Evolutionary conservation across 2,113 vertebrate genomes (phyloP).

Genomic region (Pelusios castaneus): DNA sequence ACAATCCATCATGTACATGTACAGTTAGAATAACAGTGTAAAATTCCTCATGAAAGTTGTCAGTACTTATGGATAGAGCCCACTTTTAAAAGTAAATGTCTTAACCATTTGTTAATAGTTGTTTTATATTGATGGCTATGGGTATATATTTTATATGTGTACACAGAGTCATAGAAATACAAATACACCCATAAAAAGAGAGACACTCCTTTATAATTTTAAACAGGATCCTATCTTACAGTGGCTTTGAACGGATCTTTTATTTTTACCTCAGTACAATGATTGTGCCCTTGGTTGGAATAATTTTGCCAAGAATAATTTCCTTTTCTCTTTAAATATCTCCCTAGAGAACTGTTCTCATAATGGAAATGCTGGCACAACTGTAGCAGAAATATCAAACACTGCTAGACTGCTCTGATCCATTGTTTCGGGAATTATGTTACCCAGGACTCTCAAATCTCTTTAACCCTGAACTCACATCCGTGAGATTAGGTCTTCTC

Average conservation of each 20-base stretch:
- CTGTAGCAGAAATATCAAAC: not conserved
- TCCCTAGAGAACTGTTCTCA: not conserved
- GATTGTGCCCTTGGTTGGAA: not conserved
- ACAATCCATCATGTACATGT: accelerated
- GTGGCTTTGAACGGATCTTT: not conserved
- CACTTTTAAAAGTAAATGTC: not conserved
- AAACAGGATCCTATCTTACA: not conserved
- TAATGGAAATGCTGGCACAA: not conserved
- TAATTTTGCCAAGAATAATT: not conserved
- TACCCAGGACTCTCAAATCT: not conserved
- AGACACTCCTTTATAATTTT: not conserved
- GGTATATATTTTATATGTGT: not conserved
- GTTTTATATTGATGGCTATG: not conserved
- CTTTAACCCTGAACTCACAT: not conserved
- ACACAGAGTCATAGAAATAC: not conserved
- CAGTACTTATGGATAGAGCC: accelerated
- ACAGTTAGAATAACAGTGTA: not conserved
- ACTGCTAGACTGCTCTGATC: not conserved
- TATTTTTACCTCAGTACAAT: not conserved
- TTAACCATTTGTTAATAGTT: not conserved
- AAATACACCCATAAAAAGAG: not conserved
- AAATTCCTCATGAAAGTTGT: not conserved
- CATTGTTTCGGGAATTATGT: not conserved
- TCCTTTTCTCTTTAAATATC: accelerated
- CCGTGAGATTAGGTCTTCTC: not conserved